Conservation (phyloP, 92 coral and sea anemone genomes). For the Umimayanthus kanabou region DNA sequence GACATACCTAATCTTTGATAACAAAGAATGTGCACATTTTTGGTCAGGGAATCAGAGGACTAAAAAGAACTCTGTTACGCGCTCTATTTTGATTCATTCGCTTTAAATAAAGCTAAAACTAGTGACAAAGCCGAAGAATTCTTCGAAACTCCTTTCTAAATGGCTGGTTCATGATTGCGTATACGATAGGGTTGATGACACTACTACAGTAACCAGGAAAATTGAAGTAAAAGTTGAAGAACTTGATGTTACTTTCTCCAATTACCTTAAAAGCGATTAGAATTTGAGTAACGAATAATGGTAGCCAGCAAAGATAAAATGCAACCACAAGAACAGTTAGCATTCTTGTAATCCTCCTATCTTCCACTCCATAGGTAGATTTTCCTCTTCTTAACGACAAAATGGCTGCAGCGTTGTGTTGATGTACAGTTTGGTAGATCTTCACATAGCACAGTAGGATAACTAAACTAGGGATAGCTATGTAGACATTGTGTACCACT, state of each 20-base stretch:
- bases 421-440: conserved; percentile 14
- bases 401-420: conserved; percentile 3
- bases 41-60: neutral
- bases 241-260: conserved; percentile 21
- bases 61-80: neutral
- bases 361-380: conserved; percentile 18
- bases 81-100: neutral
- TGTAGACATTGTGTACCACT: conserved; percentile 20
- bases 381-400: conserved; percentile 11
- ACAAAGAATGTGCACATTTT: too few species aligned
- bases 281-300: conserved; percentile 9
- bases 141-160: conserved; percentile 29
- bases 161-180: conserved; percentile 11
- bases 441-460: conserved; percentile 3
- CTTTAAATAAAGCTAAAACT: neutral
- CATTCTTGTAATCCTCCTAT: conserved; percentile 13
- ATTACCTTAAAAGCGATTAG: conserved; percentile 5
- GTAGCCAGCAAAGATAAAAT: conserved; percentile 35
- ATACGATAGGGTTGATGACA: conserved; percentile 19
- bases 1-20: too few species aligned
- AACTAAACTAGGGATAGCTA: conserved; percentile 8
- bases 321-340: conserved; percentile 28
- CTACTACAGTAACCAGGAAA: conserved; percentile 34
- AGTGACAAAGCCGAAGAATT: conserved; percentile 1
- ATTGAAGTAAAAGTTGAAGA: conserved; percentile 8